Conservation (phyloP, 2,888 invertebrate genomes). For the Idaea biselata region DNA sequence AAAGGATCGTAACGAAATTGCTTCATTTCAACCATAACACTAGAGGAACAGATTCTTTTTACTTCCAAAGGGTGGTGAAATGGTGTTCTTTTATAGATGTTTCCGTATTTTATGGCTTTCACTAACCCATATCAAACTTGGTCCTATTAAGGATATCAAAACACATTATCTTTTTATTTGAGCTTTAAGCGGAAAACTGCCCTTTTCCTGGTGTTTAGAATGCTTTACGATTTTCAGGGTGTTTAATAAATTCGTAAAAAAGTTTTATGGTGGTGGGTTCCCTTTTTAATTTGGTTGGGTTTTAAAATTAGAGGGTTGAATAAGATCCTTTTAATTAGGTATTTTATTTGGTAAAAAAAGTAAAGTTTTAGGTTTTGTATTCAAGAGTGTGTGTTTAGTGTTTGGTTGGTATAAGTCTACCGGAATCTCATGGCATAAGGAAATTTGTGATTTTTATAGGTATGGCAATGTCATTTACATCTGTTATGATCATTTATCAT, state of each 20-base stretch:
- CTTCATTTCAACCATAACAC: neutral
- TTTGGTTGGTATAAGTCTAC: too few species aligned
- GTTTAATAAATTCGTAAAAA: neutral
- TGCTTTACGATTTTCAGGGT: slow-evolving; percentile 3
- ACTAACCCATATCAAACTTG: slow-evolving; percentile 22
- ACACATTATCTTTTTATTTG: slow-evolving; percentile 19
- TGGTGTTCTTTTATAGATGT: slow-evolving; percentile 17
- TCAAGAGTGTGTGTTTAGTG: neutral
- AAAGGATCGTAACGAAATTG: too few species aligned
- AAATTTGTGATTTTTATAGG: too few species aligned
- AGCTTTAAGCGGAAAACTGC: slow-evolving; percentile 1
- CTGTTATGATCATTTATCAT: too few species aligned
- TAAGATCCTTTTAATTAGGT: too few species aligned
- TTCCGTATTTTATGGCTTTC: slow-evolving; percentile 19
- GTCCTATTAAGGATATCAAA: slow-evolving; percentile 16
- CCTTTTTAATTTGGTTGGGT: neutral
- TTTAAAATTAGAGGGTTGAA: too few species aligned
- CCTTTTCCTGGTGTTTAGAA: neutral
- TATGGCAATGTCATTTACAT: too few species aligned
- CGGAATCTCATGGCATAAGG: too few species aligned
- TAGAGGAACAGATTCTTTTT: neutral
- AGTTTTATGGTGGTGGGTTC: neutral
- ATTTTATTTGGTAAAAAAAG: too few species aligned
- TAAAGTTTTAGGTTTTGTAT: neutral
- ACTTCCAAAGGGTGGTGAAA: neutral